Evolutionary conservation across 2,797 vertebrate species (phyloP), one percentile per base, ranked within the genome.

Genomic region (Hafferia zeledoni): DNA sequence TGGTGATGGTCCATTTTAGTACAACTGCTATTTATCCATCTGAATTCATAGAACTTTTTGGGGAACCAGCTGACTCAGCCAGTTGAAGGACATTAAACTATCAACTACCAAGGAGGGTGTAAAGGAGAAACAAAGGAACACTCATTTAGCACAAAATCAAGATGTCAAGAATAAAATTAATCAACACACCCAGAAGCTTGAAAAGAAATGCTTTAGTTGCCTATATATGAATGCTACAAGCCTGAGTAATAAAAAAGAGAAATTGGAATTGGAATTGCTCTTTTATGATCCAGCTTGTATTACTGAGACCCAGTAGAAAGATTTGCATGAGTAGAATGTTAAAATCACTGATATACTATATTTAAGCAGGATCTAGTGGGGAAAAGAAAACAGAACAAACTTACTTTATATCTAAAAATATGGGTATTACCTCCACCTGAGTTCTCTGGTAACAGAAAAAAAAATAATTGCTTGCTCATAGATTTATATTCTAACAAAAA

Each of bases 151-250:
- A 17, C 16, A 61, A 93, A 94, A 95, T 84, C 91, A 95, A 90
- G 90, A 88, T n/a, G 63, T 77, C 77, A 89, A 49, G 78, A 89
- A 84, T 63, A 76, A 90, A 95, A 96, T 90, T 93, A 93, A 89
- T 87, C 80, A 95, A 93, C 35, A 31, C 35, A 72, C 35, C 28
- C 86, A 81, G 83, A 94, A 81, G 9, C 55, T 79, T 88, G 50
- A 94, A 64, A 14, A 69, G 44, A 93, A 94, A 87, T 72, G 61
- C 69, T 89, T 81, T 68, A 57, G 57, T 83, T 82, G 72, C 44
- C 63, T 91, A 33, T 65, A 67, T 71, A 72, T 39, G 55, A 88
- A 86, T 83, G 28, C 43, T 84, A 72, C 65, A 82, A 95, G 24
- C 35, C 47, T 67, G 13, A 13, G 79, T 89, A 94, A 96, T 94